phyloP scores from a whole-genome alignment of 2,113 vertebrate genomes.

The Corythornis vintsioides region DNA sequence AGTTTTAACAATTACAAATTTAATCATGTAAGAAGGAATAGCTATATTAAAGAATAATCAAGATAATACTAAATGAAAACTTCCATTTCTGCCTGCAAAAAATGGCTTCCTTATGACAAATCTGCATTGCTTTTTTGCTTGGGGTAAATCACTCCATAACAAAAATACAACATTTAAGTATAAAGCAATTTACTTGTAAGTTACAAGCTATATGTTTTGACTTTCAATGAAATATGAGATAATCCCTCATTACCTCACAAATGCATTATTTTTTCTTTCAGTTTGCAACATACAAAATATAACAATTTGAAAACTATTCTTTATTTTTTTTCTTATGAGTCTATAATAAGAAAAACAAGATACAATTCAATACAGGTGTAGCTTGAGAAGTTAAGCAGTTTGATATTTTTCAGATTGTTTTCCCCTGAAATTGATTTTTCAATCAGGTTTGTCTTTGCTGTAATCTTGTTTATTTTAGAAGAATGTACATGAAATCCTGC shows the following conservation, averaged over 20 bases:
- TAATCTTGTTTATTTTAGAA: constrained; percentile 34
- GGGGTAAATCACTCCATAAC: constrained; percentile 45
- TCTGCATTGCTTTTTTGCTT: constrained; percentile 48
- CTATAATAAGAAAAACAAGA: constrained; percentile 30
- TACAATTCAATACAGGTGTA: background rate
- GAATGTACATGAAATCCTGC: background rate
- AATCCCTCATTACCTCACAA: background rate
- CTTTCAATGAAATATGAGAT: constrained; percentile 54
- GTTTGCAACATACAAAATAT: constrained; percentile 32
- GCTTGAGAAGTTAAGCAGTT: too few relatives aligned
- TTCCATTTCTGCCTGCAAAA: background rate
- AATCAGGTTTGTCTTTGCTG: background rate
- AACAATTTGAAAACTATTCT: constrained; percentile 23
- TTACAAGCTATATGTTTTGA: constrained; percentile 27
- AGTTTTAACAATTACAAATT: constrained; percentile 53
- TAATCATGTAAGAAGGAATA: constrained; percentile 31
- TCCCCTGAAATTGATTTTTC: background rate
- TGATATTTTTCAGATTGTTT: background rate
- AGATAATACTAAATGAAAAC: constrained; percentile 55
- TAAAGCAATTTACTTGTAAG: constrained; percentile 46
- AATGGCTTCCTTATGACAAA: constrained; percentile 61
- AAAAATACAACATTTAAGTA: constrained; percentile 43
- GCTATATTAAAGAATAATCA: constrained; percentile 54
- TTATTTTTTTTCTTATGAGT: background rate
- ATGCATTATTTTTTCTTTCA: background rate